Base-by-base conservation (phyloP, 2,888 invertebrate genomes). In the Elysia crispata region DNA sequence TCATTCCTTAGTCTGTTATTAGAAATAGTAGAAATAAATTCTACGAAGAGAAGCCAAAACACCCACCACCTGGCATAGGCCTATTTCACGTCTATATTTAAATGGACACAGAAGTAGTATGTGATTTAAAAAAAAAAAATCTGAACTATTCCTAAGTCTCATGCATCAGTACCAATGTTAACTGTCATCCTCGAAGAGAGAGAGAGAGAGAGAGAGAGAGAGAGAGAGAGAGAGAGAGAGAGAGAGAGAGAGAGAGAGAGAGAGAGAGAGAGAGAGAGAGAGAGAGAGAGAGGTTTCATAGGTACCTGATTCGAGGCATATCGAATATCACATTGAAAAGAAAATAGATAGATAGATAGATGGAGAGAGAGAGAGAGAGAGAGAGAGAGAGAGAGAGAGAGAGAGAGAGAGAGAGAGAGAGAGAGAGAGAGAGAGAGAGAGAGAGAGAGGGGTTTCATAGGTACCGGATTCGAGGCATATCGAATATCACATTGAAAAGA, bases 141-240 rank as follows among this genome's bases (percentile, higher is more conserved):
- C n/a, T n/a, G n/a, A n/a, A n/a, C n/a, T n/a, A n/a, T n/a, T n/a
- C n/a, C n/a, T n/a, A n/a, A n/a, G n/a, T n/a, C n/a, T n/a, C n/a
- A n/a, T n/a, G n/a, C n/a, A n/a, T n/a, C n/a, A n/a, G n/a, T n/a
- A n/a, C n/a, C n/a, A n/a, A n/a, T n/a, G n/a, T n/a, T n/a, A n/a
- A n/a, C n/a, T n/a, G n/a, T n/a, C n/a, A n/a, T n/a, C n/a, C n/a
- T n/a, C n/a, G n/a, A n/a, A 54, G 54, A 54, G 41, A 72, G 72
- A 72, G 72, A 72, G 72, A 72, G 74, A 57, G 54, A 57, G 74
- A 57, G 57, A 57, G 74, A 57, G 74, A 54, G 60, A 57, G 74
- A 74, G 74, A 74, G 74, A 74, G 74, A 74, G 74, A 57, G 74
- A 74, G 74, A 74, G 74, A 74, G 74, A 74, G 74, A 54, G 57